These are phyloP conservation scores for Enteromius paludinosus DNA, from an alignment of 2,797 vertebrate species.

Conservation along the genomic window DNA sequence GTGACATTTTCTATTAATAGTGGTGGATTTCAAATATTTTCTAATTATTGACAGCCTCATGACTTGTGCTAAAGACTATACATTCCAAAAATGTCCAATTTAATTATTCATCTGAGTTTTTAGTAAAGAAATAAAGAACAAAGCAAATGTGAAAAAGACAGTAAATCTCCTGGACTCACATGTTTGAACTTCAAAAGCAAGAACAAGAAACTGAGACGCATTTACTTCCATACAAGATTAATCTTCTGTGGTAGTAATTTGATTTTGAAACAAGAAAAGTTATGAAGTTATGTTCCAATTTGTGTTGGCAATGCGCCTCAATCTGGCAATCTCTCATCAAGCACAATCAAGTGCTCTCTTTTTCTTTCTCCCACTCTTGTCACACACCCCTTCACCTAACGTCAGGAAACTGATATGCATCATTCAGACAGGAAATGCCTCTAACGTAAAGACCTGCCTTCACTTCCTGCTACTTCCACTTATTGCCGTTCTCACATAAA, in stretches of 20 bases:
- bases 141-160: background rate
- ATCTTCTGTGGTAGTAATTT: conserved; percentile 14
- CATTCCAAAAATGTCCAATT: background rate
- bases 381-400: conserved; percentile 22
- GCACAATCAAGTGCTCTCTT: conserved; percentile 24
- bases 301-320: background rate
- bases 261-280: conserved; percentile 9
- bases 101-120: background rate
- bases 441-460: conserved; percentile 70
- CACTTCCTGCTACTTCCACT: conserved; percentile 66
- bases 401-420: conserved; percentile 69
- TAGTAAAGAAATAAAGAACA: background rate
- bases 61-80: background rate
- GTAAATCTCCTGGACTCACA: background rate
- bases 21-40: background rate
- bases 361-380: background rate
- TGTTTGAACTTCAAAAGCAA: background rate
- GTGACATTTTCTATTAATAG: background rate
- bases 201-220: background rate
- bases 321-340: conserved; percentile 31
- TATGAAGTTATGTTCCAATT: conserved; percentile 12
- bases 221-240: conserved; percentile 22
- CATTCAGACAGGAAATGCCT: conserved; percentile 78
- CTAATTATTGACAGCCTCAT: background rate
- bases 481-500: conserved; percentile 16